Base-by-base conservation (phyloP, 2,797 vertebrate genomes). In the Sylvia borin region DNA sequence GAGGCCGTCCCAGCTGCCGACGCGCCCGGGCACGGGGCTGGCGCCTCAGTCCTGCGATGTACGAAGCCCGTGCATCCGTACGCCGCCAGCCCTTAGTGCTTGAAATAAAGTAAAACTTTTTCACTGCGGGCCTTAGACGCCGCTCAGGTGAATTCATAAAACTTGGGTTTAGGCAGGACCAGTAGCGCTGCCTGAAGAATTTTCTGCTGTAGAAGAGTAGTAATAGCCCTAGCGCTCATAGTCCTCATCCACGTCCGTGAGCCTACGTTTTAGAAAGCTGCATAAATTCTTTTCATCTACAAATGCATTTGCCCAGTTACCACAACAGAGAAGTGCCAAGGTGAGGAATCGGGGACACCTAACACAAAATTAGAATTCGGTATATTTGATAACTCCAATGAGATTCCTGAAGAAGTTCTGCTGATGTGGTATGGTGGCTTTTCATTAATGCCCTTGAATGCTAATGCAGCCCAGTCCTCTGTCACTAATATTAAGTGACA, bases 11-110 rank as follows among this genome's bases (percentile, higher is more conserved):
- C 36, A 36, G 36, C 36, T 36, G 36, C 36, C 36, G 36, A 10
- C 36, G 10, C 24, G 40, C 16, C 29, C 14, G 25, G 45, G 50
- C 18, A 16, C 5, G 2, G 3, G 21, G 8, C 0, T 13, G n/a
- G 24, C 7, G 0, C 18, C 2, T 24, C 4, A 2, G 16, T 11
- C 22, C 29, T 7, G 2, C 5, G 7, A 1, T 3, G 9, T 5
- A 2, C 19, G 12, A 7, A 25, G 12, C 10, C 11, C 26, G 10
- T 12, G 34, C 36, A 7, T 54, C 54, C 4, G 12, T 14, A 8
- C 13, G 5, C 4, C 3, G 14, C 13, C 11, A 13, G 10, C 15
- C 45, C 6, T 24, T 1, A 4, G 14, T 8, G 13, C 29, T 11
- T 34, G 10, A 60, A 19, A 18, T 9, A 2, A 27, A 43, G 24